These are phyloP conservation scores for Astreopora myriophthalma DNA, from an alignment of 64 coral and sea anemone species.

Conservation along the genomic window DNA sequence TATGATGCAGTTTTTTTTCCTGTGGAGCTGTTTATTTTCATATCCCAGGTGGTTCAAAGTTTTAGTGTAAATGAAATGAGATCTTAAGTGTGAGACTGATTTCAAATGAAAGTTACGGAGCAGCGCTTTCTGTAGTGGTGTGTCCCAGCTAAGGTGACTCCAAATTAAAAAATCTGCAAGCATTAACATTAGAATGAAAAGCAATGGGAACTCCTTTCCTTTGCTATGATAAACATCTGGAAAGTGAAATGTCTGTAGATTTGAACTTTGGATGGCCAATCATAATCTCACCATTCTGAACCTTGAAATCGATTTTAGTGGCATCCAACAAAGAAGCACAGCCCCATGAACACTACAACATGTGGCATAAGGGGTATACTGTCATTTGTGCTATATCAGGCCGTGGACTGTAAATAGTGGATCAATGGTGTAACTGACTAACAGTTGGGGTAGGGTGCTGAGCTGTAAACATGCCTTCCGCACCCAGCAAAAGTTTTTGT, in stretches of 20 bases:
- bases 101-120: neutral
- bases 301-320: too few species aligned
- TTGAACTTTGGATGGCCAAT: neutral
- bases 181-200: too few species aligned
- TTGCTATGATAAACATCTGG: neutral
- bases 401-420: too few species aligned
- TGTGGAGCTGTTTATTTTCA: neutral
- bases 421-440: too few species aligned
- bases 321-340: too few species aligned
- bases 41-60: neutral
- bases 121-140: neutral
- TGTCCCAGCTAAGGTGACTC: neutral
- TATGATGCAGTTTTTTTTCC: neutral
- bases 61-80: neutral
- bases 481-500: neutral
- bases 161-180: neutral
- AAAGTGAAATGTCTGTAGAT: neutral
- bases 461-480: neutral
- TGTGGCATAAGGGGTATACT: too few species aligned
- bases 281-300: neutral
- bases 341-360: too few species aligned
- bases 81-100: neutral
- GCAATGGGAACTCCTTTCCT: too few species aligned
- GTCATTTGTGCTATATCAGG: too few species aligned
- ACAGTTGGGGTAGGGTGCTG: neutral